Percentiles rank a stretch among this genome's conserved stretches.
Conservation (phyloP, 2,113 vertebrate species). For the Platysteira castanea region DNA sequence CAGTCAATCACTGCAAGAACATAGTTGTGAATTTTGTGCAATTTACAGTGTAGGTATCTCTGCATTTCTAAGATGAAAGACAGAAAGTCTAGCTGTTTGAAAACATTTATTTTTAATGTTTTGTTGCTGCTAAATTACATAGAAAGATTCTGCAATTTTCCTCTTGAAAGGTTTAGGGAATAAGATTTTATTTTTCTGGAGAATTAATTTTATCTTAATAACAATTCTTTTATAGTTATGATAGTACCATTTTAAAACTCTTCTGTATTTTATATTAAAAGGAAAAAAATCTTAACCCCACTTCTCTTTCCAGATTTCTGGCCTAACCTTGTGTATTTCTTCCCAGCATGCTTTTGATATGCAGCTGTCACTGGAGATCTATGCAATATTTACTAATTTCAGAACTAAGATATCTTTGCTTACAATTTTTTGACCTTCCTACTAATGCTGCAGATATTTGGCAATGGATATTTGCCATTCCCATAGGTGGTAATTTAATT, state of each 20-base stretch:
- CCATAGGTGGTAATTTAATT: neutral
- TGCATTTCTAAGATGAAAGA: neutral
- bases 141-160: neutral
- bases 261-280: neutral
- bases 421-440: neutral
- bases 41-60: neutral
- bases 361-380: neutral
- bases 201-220: neutral
- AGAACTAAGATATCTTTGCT: neutral
- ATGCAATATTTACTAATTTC: neutral
- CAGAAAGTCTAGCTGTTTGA: neutral
- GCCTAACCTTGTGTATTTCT: neutral
- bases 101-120: constrained; percentile 34
- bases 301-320: neutral
- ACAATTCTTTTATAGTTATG: neutral
- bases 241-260: neutral
- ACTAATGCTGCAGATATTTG: neutral
- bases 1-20: neutral
- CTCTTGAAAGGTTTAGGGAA: neutral
- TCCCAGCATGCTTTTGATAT: neutral
- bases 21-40: neutral
- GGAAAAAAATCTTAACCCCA: neutral
- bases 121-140: neutral
- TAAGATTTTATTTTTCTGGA: neutral
- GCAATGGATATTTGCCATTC: neutral